A percentile compares a stretch with the other conserved stretches of the same genome.
Evolutionary conservation across 1,140 invertebrate species (phyloP).

Genomic region (Orchesella cincta): DNA sequence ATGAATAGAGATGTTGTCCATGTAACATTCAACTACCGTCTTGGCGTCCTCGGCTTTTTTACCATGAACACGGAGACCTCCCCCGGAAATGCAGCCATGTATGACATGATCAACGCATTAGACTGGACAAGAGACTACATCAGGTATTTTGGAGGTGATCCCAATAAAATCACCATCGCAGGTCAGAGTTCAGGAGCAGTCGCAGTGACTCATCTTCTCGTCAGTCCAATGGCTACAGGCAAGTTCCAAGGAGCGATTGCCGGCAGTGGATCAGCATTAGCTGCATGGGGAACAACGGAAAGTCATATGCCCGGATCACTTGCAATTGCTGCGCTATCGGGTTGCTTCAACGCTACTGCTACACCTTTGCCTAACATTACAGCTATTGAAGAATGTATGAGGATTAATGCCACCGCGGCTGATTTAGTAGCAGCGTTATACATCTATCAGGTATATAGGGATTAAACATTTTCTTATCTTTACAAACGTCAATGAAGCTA

Average conservation of each 20-base stretch:
- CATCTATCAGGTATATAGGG: neutral
- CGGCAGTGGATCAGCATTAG: neutral
- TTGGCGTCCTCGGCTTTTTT: slow-evolving; percentile 38
- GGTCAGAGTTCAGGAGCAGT: slow-evolving; percentile 42
- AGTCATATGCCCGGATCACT: neutral
- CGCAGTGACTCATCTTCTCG: slow-evolving; percentile 33
- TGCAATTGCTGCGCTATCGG: too few relatives aligned
- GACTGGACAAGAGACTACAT: slow-evolving; percentile 38
- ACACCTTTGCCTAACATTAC: too few relatives aligned
- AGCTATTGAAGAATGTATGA: too few relatives aligned
- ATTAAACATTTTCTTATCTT: neutral
- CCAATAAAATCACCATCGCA: slow-evolving; percentile 27
- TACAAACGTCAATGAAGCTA: neutral
- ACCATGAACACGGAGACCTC: slow-evolving; percentile 30
- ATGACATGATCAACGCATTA: slow-evolving; percentile 36
- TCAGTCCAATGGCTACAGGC: slow-evolving; percentile 32
- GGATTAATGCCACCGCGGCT: too few relatives aligned
- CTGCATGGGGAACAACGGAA: slow-evolving; percentile 18
- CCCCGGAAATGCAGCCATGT: slow-evolving; percentile 45
- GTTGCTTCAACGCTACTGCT: too few relatives aligned
- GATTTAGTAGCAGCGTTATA: slow-evolving; percentile 3
- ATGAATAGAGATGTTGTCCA: slow-evolving; percentile 31
- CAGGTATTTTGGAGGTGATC: slow-evolving; percentile 39
- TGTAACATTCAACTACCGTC: slow-evolving; percentile 37
- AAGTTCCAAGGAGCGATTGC: slow-evolving; percentile 37